Base-by-base conservation (phyloP, 35 echinoderm and acorn worm genomes). In the Lytechinus pictus region DNA sequence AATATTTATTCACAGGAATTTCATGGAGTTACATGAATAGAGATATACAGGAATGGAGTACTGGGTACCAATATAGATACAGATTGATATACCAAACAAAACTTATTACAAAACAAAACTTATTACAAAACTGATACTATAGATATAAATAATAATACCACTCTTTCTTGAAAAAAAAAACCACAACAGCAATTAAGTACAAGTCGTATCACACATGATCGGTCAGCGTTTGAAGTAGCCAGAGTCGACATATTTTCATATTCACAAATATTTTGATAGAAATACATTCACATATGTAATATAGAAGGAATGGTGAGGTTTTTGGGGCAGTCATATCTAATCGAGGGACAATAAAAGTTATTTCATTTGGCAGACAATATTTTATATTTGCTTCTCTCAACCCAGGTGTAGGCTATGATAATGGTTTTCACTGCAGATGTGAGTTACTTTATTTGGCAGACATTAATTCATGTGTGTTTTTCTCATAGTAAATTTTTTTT, bases 1-100 rank as follows among this genome's bases (percentile, higher is more conserved):
- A 79, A 79, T 79, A 79, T 79, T 79, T 79, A 79, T 79, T 79
- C 19, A 79, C 66, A 79, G 66, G 66, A 79, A 79, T 79, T 79
- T 79, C 66, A 79, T 79, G 66, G 66, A 79, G 66, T 24, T 79
- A 79, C 21, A 79, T 24, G 66, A 19, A 79, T 79, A 79, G 12
- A 79, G 66, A 79, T 19, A 79, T 44, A 44, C 33, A 44, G 13
- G 56, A 58, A 58, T 58, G 56, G 56, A 44, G 66, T 16, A 79
- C 66, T 19, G 14, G 3, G 66, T 79, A 79, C 66, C n/a, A 0
- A 79, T 79, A 79, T n/a, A 79, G 19, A 79, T 44, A 44, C 33
- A 44, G 0, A 44, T 44, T 44, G 19, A 1, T 24, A 79, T 79
- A 79, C n/a, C 66, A 79, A 79, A 79, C 66, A 79, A 7, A 79